phyloP scores from a whole-genome alignment of 2,797 vertebrate genomes.

The Vireo griseus region DNA sequence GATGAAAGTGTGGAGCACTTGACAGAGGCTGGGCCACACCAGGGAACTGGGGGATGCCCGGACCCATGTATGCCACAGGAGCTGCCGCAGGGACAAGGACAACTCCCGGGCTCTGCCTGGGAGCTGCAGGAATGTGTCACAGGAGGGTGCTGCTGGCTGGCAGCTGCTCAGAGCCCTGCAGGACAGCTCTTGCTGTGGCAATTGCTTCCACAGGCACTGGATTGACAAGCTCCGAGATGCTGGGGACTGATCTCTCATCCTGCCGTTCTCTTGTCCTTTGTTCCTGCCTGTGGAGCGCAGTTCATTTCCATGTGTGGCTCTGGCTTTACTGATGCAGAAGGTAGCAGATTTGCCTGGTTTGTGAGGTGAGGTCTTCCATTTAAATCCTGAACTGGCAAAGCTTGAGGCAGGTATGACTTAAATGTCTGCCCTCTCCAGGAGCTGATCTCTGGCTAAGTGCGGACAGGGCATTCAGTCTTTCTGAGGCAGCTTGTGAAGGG shows the following conservation, averaged over 20 bases:
- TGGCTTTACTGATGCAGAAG: background rate
- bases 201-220: background rate
- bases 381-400: background rate
- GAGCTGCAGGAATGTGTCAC: background rate
- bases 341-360: background rate
- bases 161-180: background rate
- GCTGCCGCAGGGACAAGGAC: background rate
- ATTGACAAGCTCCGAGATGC: background rate
- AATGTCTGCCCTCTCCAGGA: background rate
- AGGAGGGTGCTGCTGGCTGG: slow-evolving; percentile 27
- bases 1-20: slow-evolving; percentile 68
- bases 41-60: background rate
- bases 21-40: slow-evolving; percentile 68
- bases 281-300: background rate
- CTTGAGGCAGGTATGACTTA: background rate
- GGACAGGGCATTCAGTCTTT: background rate
- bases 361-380: background rate
- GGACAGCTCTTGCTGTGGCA: background rate
- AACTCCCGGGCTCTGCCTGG: background rate
- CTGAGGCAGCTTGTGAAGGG: background rate
- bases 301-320: background rate
- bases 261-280: background rate
- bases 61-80: accelerated
- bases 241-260: background rate
- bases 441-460: background rate